phyloP scores from a whole-genome alignment of 2,797 vertebrate species.

The Myotis myotis region DNA sequence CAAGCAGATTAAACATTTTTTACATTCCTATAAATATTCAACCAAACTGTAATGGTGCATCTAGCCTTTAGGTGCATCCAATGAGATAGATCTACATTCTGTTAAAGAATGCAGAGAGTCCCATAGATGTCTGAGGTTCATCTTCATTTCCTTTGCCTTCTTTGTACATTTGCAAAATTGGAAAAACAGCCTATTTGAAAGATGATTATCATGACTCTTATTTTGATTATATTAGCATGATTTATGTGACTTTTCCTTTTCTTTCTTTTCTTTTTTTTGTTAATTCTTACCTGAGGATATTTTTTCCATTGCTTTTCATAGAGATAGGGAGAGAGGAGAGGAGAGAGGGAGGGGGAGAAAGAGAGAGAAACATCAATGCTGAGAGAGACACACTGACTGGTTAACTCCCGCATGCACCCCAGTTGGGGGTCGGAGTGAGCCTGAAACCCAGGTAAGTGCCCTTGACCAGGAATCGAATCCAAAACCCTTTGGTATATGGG shows the following conservation, averaged over 20 bases:
- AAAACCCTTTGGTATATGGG: too few relatives aligned
- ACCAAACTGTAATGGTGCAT: neutral
- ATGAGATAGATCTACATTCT: neutral
- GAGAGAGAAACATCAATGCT: too few relatives aligned
- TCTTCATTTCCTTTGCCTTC: neutral
- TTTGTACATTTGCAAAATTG: neutral
- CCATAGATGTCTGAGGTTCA: neutral
- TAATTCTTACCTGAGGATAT: too few relatives aligned
- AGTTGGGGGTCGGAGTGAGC: too few relatives aligned
- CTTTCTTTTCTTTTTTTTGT: neutral
- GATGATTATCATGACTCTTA: neutral
- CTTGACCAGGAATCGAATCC: too few relatives aligned
- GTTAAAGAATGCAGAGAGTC: neutral
- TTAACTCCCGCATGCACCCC: too few relatives aligned
- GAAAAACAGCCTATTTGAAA: neutral
- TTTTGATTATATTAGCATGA: neutral
- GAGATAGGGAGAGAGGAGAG: too few relatives aligned
- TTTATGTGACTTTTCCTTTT: neutral
- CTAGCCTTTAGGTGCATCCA: neutral
- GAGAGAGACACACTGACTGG: too few relatives aligned
- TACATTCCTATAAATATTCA: neutral
- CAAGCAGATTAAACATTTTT: neutral
- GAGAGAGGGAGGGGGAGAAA: too few relatives aligned
- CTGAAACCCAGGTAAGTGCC: too few relatives aligned
- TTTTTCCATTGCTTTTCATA: too few relatives aligned